Evolutionary conservation across 2,888 invertebrate species (phyloP), one percentile per base, ranked within the genome.

Genomic region (Aphrophora alni): DNA sequence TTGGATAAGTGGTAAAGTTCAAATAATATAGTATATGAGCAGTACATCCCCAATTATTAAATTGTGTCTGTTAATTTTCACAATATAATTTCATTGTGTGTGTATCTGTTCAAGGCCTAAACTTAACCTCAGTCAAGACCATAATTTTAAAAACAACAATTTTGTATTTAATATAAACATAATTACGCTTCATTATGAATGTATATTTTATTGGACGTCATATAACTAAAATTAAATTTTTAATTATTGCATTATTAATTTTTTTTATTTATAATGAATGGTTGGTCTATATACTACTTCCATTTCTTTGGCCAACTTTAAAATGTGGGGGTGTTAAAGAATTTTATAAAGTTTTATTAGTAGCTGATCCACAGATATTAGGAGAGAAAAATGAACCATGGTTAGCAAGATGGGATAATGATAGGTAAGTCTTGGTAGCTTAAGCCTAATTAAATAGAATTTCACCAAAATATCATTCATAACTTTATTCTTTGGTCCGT

Each of bases 301-400:
- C 59, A 59, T 21, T 59, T 59, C 59, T 3, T 21, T 93, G 93
- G 89, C 87, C 89, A 24, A 80, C 83, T 0, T 85, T 87, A 27
- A 86, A 87, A 8, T 89, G 89, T 82, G 86, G 84, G 80, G 89
- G 90, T 80, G 77, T 84, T 69, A 81, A 84, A n/a, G 78, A 84
- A 51, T 93, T 94, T 84, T 91, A 92, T 5, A 92, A 90, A 85
- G 89, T 95, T 80, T 87, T 95, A 75, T 90, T 95, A 76, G 93
- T 96, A 77, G 97, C 97, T 7, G 98, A 98, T 89, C 98, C 98
- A 24, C 98, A 98, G 89, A 92, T 98, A 82, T 92, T 97, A 84
- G 98, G 98, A 0, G 93, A 95, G 84, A 88, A 91, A 59, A 93
- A 94, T 86, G 97, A 96, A 87, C 89, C 89, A 78, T 89, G 92